Evolutionary conservation across 2,888 invertebrate genomes (phyloP), one percentile per base, ranked within the genome.

Genomic region (Polietes domitor): DNA sequence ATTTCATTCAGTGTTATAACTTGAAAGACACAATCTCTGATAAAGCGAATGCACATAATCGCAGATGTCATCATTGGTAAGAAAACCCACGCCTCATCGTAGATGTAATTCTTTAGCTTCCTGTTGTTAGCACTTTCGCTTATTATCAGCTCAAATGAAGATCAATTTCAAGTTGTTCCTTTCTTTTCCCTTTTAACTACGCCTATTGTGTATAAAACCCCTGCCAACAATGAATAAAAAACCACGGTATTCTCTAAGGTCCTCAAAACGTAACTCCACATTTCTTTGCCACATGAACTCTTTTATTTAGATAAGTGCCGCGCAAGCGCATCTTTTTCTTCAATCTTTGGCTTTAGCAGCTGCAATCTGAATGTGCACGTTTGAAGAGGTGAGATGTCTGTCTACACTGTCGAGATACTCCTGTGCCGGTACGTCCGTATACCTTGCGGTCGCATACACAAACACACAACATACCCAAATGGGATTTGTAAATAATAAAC

Each of bases 231-330:
- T 37, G 65, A 74, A 19, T 63, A 41, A 72, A 43, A 32, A 50
- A 53, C 21, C 58, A 58, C 24, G 24, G 55, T 7, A 21, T 21
- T 58, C 26, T 58, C 24, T 24, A 28, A 53, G 50, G 15, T 28
- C 53, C 53, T 26, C 24, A 24, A 26, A 26, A 61, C 24, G 24
- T 28, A 61, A 58, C 65, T 72, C 71, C 70, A 77, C 74, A 77
- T 80, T 80, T 80, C 68, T 47, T 70, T 78, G 55, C 75, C 81
- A 85, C 77, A 83, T 85, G 85, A 85, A 85, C 83, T 83, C 80
- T 85, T 86, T 85, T 77, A 28, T 58, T 80, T 87, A 88, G 90
- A 90, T 91, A 90, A 90, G 91, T 87, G 88, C 87, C 88, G 68
- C 43, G 43, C 68, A n/a, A n/a, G 88, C 89, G 89, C 88, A 88